Base-by-base conservation (phyloP, 2,888 invertebrate genomes). In the Listrodromus nycthemerus region DNA sequence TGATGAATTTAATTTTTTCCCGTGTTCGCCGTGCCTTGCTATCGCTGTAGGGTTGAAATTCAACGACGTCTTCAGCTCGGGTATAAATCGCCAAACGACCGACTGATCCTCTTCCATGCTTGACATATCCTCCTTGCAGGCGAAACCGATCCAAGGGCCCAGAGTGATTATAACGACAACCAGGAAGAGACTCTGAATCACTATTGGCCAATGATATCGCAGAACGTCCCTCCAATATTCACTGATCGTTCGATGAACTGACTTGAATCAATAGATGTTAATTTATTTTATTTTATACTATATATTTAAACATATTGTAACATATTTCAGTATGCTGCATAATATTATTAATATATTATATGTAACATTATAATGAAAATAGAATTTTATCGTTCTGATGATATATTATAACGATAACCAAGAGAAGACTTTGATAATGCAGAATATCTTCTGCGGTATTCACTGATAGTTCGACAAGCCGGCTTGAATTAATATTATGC, bases 191-290 rank as follows among this genome's bases (percentile, higher is more conserved):
- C 87, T 85, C 77, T 88, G 87, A 30, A 86, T 79, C 13, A 75
- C 83, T 58, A 87, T 85, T 16, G 86, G 73, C 89, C 87, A 87
- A 19, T 86, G 87, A 75, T 87, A 87, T 27, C 80, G 84, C 41
- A 86, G 50, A 58, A 76, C 85, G 21, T 87, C 85, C 50, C 84
- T 85, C 87, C 89, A 88, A 50, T 87, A 89, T 75, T 88, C 85
- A 50, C 85, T 87, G 67, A 83, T 50, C 16, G 80, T 83, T 67
- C 85, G 85, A 80, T 83, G 81, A 63, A 81, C 79, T 69, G 83
- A 76, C 71, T 82, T 50, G 2, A 63, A 70, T 58, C 3, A 27
- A 71, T 16, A 55, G 33, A 70, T 52, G 1, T 52, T 8, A 48
- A 6, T n/a, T 50, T n/a, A n/a, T 48, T 16, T 48, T 50, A 50